A percentile compares a stretch with the other conserved stretches of the same genome.
Evolutionary conservation across 2,888 invertebrate genomes (phyloP).

Genomic region (Volucella zonaria): DNA sequence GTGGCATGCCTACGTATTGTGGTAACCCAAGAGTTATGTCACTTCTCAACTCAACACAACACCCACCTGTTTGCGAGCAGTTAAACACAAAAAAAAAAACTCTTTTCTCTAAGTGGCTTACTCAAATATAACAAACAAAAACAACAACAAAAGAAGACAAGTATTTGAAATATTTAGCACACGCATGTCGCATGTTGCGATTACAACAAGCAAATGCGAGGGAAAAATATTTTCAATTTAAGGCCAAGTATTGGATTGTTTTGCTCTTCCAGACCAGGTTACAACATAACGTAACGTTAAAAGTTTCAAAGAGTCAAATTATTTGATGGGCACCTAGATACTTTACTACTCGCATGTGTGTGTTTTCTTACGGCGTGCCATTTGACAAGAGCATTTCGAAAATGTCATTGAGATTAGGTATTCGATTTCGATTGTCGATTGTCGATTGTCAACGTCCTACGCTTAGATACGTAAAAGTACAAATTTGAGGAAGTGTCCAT

Average conservation of each 20-base stretch:
- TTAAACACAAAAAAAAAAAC: neutral
- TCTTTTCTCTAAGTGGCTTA: conserved; percentile 28
- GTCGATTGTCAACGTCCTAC: conserved; percentile 43
- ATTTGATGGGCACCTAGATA: conserved; percentile 29
- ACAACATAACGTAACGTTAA: conserved; percentile 22
- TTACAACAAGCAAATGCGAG: conserved; percentile 48
- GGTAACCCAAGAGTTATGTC: conserved; percentile 47
- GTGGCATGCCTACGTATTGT: neutral
- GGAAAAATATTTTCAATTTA: conserved; percentile 29
- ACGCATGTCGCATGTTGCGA: conserved; percentile 55
- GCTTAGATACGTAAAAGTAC: neutral
- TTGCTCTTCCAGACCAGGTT: conserved; percentile 11
- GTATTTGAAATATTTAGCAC: conserved; percentile 62
- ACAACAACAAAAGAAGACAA: conserved; percentile 2
- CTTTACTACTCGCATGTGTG: neutral
- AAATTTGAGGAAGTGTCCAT: conserved; percentile 21
- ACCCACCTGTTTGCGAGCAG: conserved; percentile 40
- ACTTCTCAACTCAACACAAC: conserved; percentile 49
- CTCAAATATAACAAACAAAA: conserved; percentile 2
- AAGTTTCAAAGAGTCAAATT: conserved; percentile 31
- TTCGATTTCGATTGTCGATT: conserved; percentile 41
- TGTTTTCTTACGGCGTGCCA: neutral
- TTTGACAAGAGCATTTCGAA: conserved; percentile 40
- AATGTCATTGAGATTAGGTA: conserved; percentile 33
- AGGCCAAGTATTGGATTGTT: conserved; percentile 30